These are phyloP conservation scores for Ochropleura plecta DNA, from an alignment of 2,888 invertebrate genomes.

Conservation along the genomic window DNA sequence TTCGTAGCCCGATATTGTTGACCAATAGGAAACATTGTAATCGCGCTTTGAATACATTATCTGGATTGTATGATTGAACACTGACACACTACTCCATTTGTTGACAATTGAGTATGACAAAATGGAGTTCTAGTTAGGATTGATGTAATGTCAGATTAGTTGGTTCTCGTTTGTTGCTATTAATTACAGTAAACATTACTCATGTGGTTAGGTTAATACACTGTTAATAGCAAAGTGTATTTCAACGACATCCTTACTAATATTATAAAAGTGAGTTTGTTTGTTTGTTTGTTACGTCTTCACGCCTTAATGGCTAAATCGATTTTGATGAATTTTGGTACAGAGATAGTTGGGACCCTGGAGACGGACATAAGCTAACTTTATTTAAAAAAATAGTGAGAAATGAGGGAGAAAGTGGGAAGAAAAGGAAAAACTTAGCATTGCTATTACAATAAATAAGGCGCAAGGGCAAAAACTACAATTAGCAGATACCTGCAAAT, in stretches of 20 bases:
- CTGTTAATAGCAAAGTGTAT: background rate
- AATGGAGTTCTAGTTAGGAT: background rate
- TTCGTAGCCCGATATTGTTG: slow-evolving; percentile 20
- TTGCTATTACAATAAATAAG: no score
- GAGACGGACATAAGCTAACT: no score
- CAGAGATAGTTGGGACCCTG: no score
- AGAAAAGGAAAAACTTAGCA: no score
- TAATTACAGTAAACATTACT: background rate
- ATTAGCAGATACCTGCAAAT: no score
- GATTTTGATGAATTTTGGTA: no score
- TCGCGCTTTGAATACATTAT: background rate
- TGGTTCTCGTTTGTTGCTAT: background rate
- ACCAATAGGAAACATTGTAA: slow-evolving; percentile 22
- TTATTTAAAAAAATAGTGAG: no score
- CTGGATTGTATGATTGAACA: background rate
- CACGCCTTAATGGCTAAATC: no score
- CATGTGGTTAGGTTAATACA: background rate
- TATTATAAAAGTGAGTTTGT: no score
- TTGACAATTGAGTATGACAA: slow-evolving; percentile 1
- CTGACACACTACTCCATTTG: slow-evolving; percentile 8
- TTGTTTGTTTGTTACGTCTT: no score
- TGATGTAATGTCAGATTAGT: background rate
- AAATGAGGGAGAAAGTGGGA: no score
- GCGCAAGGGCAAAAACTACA: no score
- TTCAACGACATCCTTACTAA: background rate